These are phyloP conservation scores for Odocoileus virginianus DNA, from an alignment of 2,113 vertebrate genomes.

Conservation along the genomic window DNA sequence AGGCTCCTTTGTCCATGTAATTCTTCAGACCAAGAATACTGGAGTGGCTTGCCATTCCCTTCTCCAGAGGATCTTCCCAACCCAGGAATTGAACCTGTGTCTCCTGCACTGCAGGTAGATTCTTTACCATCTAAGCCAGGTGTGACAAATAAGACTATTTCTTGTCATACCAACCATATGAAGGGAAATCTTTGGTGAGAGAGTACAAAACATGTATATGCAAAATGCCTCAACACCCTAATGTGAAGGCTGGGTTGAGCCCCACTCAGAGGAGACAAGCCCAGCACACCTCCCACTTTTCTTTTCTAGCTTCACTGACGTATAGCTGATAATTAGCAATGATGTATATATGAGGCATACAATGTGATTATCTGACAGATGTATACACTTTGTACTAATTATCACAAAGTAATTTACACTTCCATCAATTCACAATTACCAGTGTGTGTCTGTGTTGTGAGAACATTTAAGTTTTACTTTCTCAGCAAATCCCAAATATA, in stretches of 20 bases:
- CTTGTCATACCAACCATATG: not conserved
- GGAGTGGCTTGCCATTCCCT: not conserved
- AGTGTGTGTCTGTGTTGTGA: not conserved
- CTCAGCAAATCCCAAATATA: not conserved
- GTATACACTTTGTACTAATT: not conserved
- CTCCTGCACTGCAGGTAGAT: not conserved
- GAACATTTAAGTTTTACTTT: not conserved
- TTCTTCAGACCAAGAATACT: not conserved
- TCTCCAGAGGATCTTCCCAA: not conserved
- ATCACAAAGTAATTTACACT: not conserved
- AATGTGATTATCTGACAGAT: not conserved
- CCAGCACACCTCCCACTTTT: not conserved
- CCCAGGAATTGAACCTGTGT: not conserved
- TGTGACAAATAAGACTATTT: not conserved
- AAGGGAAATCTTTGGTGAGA: not conserved
- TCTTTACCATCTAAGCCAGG: not conserved
- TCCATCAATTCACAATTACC: not conserved
- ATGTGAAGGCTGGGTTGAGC: not conserved
- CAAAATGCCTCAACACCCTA: not conserved
- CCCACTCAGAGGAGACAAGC: too few relatives aligned
- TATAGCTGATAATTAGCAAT: not conserved
- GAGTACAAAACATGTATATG: not conserved
- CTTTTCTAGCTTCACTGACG: not conserved
- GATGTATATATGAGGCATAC: not conserved
- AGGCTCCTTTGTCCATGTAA: not conserved